These are phyloP conservation scores for Lanius collurio DNA, from an alignment of 2,113 vertebrate genomes.

Conservation along the genomic window DNA sequence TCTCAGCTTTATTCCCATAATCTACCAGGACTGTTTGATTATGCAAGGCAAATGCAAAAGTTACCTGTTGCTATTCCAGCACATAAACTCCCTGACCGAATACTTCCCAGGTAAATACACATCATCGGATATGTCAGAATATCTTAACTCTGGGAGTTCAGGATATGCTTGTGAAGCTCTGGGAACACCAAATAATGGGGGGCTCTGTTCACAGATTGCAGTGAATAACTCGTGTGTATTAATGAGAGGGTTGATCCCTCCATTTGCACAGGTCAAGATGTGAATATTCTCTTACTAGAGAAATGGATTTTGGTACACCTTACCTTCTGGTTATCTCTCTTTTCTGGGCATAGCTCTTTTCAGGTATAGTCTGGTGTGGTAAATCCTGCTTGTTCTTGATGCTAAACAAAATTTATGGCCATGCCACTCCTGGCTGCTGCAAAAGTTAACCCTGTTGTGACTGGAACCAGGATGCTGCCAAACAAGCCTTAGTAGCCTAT, in stretches of 20 bases:
- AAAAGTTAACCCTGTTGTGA: neutral
- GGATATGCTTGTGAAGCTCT: neutral
- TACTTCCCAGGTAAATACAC: constrained; percentile 88
- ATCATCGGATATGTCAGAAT: neutral
- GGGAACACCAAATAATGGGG: neutral
- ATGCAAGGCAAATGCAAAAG: constrained; percentile 96
- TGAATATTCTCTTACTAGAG: neutral
- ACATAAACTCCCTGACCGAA: constrained; percentile 95
- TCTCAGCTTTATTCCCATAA: constrained; percentile 99
- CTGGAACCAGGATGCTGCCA: neutral
- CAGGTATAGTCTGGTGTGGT: neutral
- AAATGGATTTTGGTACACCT: neutral
- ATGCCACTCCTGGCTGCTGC: neutral
- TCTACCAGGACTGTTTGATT: constrained; percentile 91
- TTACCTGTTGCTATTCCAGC: constrained; percentile 96
- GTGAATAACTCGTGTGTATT: neutral
- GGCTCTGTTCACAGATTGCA: neutral
- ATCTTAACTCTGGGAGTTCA: neutral
- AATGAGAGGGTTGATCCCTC: neutral
- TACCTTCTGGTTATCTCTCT: neutral
- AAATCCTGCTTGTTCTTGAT: neutral
- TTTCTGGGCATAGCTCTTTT: neutral
- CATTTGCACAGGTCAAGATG: neutral
- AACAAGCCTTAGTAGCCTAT: neutral
- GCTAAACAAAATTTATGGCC: neutral